Percentiles rank a stretch among this genome's conserved stretches.
Conservation (phyloP, 2,113 vertebrate species). For the Chamaetylas fuelleborni region DNA sequence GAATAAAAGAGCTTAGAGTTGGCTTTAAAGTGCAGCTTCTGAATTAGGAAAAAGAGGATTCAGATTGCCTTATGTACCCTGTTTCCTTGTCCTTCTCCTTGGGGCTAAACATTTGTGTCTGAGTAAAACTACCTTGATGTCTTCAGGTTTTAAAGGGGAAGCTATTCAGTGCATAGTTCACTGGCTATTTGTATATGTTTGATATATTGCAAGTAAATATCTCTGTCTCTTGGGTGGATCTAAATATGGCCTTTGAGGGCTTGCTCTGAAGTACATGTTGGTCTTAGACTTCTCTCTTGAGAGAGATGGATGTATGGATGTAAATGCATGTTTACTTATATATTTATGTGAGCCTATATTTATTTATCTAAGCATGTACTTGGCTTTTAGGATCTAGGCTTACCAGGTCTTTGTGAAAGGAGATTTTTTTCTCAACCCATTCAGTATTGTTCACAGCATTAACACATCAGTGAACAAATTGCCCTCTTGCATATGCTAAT, state of each 20-base stretch:
- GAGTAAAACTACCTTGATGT: neutral
- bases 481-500: constrained; percentile 83
- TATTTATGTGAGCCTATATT: neutral
- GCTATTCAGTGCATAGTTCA: neutral
- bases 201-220: neutral
- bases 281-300: neutral
- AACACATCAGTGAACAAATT: constrained; percentile 85
- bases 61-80: constrained; percentile 21
- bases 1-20: constrained; percentile 67
- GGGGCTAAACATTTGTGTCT: neutral
- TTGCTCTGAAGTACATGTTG: neutral
- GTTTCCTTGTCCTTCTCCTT: constrained; percentile 38
- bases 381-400: constrained; percentile 53
- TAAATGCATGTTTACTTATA: neutral
- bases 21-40: constrained; percentile 37
- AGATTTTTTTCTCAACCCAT: constrained; percentile 57
- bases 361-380: constrained; percentile 23
- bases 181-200: neutral
- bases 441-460: constrained; percentile 75
- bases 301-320: fast-evolving
- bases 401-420: constrained; percentile 62
- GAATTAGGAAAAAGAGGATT: constrained; percentile 46
- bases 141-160: neutral
- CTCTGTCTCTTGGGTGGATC: neutral
- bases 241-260: neutral